Evolutionary conservation across 2,888 invertebrate genomes (phyloP), one percentile per base, ranked within the genome.

Genomic region (Elysia crispata): DNA sequence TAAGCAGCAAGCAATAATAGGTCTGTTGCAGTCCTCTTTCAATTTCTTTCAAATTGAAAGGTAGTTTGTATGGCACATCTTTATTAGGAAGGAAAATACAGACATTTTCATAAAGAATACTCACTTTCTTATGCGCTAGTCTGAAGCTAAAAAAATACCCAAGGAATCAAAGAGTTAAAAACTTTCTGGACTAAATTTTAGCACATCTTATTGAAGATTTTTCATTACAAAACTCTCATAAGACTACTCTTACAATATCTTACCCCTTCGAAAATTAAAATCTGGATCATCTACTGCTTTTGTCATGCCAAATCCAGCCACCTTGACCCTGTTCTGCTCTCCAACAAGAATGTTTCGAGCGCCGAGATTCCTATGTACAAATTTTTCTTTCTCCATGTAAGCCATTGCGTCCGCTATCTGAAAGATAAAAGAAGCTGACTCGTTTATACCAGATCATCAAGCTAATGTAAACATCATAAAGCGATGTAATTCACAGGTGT

Each of bases 251-350:
- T 11, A 41, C 41, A 41, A 6, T 11, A 3, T 49, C 82, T 67
- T 81, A 89, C 90, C 90, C 87, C 87, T 85, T 75, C 90, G 84
- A 74, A 89, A 89, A 79, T 90, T 90, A 78, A 89, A 90, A 64
- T 90, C 90, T 18, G 88, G 90, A 81, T 90, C 89, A 81, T 90
- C 89, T 50, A 86, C 86, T 70, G 87, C 87, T 76, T 89, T 88
- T 0, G 92, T 92, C 86, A 92, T 89, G 20, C 92, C 92, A 84
- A 92, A 92, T 13, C 92, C 92, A n/a, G 92, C 91, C n/a, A 92
- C 90, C 82, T 92, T 92, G 5, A 91, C 90, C 70, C 86, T 85
- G 83, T 91, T 90, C 79, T 91, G 86, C 28, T 91, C 89, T 49
- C 90, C 91, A 8, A 92, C 91, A 54, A 92, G 84, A 66, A 92